These are phyloP conservation scores for Biston stratarius DNA, from an alignment of 2,888 invertebrate species.

Conservation along the genomic window DNA sequence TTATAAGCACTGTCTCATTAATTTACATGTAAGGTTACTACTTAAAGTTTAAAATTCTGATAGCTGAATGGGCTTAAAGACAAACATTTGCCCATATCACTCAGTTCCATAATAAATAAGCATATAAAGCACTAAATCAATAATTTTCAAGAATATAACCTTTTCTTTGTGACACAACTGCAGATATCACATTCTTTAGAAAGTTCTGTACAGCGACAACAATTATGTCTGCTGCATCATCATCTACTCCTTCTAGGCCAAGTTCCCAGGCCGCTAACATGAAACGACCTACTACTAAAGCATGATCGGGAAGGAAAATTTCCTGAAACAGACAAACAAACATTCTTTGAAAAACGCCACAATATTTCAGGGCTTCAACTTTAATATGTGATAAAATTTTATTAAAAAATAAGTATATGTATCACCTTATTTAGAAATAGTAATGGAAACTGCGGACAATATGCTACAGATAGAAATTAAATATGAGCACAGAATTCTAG, in stretches of 20 bases:
- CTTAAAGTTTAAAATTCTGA: too few species aligned
- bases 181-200: constrained; percentile 93
- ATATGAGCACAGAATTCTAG: too few species aligned
- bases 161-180: constrained; percentile 92
- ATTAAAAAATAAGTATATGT: too few species aligned
- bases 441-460: background rate
- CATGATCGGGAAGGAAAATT: constrained; percentile 93
- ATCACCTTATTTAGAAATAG: too few species aligned
- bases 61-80: too few species aligned
- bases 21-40: too few species aligned
- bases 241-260: constrained; percentile 94
- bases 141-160: constrained; percentile 51
- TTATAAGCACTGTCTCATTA: too few species aligned
- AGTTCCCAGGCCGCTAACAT: constrained; percentile 96
- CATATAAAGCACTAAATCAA: too few species aligned
- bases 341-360: background rate
- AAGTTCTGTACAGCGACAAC: constrained; percentile 92
- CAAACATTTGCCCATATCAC: too few species aligned
- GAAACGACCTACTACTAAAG: constrained; percentile 93
- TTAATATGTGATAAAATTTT: too few species aligned
- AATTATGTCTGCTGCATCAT: constrained; percentile 93
- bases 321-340: constrained; percentile 82
- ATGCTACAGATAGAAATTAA: background rate
- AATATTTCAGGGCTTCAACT: too few species aligned
- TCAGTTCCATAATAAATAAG: too few species aligned